phyloP scores from a whole-genome alignment of 2,797 vertebrate genomes.

The Salmo trutta region DNA sequence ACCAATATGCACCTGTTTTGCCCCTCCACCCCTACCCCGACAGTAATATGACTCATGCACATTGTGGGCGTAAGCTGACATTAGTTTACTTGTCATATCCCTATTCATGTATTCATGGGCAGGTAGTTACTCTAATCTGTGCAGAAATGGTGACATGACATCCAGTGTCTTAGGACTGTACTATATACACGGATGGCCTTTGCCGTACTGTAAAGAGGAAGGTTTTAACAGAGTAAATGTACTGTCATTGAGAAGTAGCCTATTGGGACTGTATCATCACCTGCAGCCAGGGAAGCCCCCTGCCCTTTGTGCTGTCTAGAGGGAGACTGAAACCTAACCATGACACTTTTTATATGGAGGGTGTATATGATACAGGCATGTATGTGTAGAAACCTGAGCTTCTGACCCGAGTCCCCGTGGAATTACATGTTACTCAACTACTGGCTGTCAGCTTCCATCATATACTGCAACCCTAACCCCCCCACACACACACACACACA shows the following conservation, averaged over 20 bases:
- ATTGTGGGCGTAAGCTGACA: background rate
- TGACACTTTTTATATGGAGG: background rate
- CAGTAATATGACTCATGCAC: background rate
- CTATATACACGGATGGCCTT: background rate
- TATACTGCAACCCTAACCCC: background rate
- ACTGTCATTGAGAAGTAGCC: background rate
- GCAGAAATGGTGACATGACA: background rate
- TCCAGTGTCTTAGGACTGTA: background rate
- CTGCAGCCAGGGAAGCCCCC: background rate
- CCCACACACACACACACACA: background rate
- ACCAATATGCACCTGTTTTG: background rate
- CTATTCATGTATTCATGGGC: background rate
- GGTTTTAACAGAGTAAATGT: background rate
- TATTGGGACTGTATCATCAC: background rate
- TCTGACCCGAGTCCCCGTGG: background rate
- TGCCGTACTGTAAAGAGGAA: background rate
- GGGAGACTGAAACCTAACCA: background rate
- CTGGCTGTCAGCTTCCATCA: background rate
- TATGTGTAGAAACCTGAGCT: background rate
- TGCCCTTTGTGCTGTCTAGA: background rate
- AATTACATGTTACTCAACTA: slow-evolving; percentile 4
- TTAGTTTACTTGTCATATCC: background rate
- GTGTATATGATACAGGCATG: background rate
- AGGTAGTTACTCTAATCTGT: background rate
- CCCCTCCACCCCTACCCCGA: background rate